Base-by-base conservation (phyloP, 2,113 vertebrate species). In the Clupea harengus region DNA sequence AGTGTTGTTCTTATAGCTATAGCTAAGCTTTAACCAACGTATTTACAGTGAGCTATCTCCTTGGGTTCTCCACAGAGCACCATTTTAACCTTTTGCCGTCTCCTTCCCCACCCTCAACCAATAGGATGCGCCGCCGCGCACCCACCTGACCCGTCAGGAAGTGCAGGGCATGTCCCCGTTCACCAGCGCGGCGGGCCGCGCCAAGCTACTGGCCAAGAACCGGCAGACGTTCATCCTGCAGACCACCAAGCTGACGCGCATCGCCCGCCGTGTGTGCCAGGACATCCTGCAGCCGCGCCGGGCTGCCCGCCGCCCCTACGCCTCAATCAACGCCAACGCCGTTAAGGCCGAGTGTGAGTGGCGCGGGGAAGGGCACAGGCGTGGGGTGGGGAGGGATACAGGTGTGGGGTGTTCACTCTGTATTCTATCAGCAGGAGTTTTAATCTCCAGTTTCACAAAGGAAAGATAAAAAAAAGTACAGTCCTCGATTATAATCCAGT, bases 251-350 rank as follows among this genome's bases (percentile, higher is more conserved):
- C 94, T 99, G 87, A 99, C 97, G 18, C 97, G 97, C 82, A 93
- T 99, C 0, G 97, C 97, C 15, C 94, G 97, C 0, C 95, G 97
- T 8, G 96, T 98, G 89, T 98, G 97, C 84, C 95, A 97, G 86
- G 97, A 98, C 90, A 96, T 99, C 84, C 90, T 99, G 88, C 97
- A 97, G 93, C 97, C 97, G 0, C 96, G 96, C 1, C 95, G 97
- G 0, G 97, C 97, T 0, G 97, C 97, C 0, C 95, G 97, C 0
- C 93, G 97, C 1, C 97, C 97, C 20, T 99, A 99, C 0, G 97
- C 97, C 4, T 97, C 97, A n/a, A 97, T 99, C 92, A 99, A 99
- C 6, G 95, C 97, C 90, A 98, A 98, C 4, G 97, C 97, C 2
- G 97, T 99, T 91, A 98, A 98, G 91, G 97, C 97, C 0, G 97